Conservation (phyloP, 2,888 invertebrate species). For the Diplolepis rosae region DNA sequence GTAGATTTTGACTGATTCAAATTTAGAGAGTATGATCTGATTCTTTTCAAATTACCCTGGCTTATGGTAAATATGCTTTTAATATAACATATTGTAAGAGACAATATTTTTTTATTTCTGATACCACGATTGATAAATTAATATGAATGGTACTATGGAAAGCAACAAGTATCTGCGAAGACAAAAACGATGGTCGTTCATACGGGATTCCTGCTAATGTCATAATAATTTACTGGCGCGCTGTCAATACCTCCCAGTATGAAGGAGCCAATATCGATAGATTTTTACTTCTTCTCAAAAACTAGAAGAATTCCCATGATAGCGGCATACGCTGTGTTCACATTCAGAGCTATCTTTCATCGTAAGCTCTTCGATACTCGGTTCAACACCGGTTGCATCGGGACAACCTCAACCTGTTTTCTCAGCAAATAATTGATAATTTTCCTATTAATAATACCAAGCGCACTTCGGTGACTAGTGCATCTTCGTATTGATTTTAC, state of each 20-base stretch:
- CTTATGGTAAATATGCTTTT: too few species aligned
- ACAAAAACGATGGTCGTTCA: constrained; percentile 10
- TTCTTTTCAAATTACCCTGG: too few species aligned
- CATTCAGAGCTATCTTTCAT: constrained; percentile 52
- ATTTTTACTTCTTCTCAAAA: constrained; percentile 57
- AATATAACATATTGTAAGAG: too few species aligned
- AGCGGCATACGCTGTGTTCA: constrained; percentile 40
- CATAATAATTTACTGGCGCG: constrained; percentile 60
- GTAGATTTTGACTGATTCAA: too few species aligned
- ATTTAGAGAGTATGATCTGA: too few species aligned
- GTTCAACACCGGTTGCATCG: constrained; percentile 54
- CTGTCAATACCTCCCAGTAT: constrained; percentile 39
- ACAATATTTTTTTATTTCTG: neutral
- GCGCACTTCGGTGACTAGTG: constrained; percentile 62
- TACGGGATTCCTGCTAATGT: constrained; percentile 53
- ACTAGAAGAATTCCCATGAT: constrained; percentile 52
- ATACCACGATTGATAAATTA: constrained; percentile 27
- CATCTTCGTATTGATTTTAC: constrained; percentile 49
- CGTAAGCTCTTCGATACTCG: constrained; percentile 44
- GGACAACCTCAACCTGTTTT: constrained; percentile 69
- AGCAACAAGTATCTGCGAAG: constrained; percentile 5
- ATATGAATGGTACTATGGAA: constrained; percentile 5
- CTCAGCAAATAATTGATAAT: constrained; percentile 59
- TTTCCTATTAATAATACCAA: constrained; percentile 66
- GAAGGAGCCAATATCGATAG: constrained; percentile 41